Percentiles rank a stretch among this genome's conserved stretches.
Conservation (phyloP, 1,140 invertebrate genomes). For the Agrypnia vestita region DNA sequence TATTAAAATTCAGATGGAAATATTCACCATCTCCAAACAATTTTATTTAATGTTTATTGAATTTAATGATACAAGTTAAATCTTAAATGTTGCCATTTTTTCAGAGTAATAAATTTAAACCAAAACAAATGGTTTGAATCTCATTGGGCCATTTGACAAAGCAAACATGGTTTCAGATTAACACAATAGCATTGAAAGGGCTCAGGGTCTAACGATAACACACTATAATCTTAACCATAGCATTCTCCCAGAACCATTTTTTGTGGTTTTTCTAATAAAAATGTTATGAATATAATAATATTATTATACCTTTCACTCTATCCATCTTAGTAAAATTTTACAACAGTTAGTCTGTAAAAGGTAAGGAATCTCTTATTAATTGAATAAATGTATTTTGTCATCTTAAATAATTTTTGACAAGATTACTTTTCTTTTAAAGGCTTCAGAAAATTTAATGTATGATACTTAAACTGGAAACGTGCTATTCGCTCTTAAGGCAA, state of each 20-base stretch:
- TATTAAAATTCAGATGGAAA: too few relatives aligned
- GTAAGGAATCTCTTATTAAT: slow-evolving; percentile 23
- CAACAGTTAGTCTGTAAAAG: slow-evolving; percentile 25
- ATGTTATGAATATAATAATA: background rate
- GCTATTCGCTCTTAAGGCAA: too few relatives aligned
- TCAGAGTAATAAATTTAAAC: too few relatives aligned
- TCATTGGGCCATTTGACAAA: background rate
- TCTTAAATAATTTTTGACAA: slow-evolving; percentile 2
- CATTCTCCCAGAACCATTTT: slow-evolving; percentile 9
- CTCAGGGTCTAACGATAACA: slow-evolving; percentile 5
- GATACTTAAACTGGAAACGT: too few relatives aligned
- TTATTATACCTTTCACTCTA: background rate
- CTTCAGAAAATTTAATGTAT: slow-evolving; percentile 17
- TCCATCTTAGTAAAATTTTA: slow-evolving; percentile 17
- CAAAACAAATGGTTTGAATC: too few relatives aligned
- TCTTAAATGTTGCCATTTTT: too few relatives aligned
- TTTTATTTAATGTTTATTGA: too few relatives aligned
- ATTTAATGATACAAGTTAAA: too few relatives aligned
- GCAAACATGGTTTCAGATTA: background rate
- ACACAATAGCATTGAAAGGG: slow-evolving; percentile 6
- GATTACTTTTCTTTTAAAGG: background rate
- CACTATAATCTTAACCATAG: slow-evolving; percentile 7
- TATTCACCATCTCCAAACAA: too few relatives aligned
- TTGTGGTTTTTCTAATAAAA: slow-evolving; percentile 25
- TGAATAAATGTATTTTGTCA: slow-evolving; percentile 8